Conservation (phyloP, 2,113 vertebrate genomes). For the Emydocephalus ijimae region DNA sequence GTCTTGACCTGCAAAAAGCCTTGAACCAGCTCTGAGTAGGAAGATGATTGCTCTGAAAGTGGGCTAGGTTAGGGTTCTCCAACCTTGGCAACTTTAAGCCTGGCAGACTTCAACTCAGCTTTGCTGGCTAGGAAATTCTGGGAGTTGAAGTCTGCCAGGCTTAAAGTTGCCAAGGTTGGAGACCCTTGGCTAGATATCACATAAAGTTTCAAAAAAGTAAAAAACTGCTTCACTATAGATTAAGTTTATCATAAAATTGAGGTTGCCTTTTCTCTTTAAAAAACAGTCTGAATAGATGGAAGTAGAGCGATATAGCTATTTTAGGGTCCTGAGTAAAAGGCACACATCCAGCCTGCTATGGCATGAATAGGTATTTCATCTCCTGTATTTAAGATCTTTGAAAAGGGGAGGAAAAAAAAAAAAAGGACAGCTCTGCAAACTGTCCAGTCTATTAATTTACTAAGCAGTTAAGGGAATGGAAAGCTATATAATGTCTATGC, state of each 20-base stretch:
- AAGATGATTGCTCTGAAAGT: not conserved
- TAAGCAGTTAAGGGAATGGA: not conserved
- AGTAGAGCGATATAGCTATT: not conserved
- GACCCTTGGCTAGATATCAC: not conserved
- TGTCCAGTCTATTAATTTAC: slow-evolving; percentile 18
- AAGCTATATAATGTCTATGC: not conserved
- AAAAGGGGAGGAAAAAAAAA: slow-evolving; percentile 32
- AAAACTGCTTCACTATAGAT: not conserved
- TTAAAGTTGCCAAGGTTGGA: no score
- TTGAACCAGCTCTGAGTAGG: not conserved
- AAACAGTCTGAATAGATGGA: slow-evolving; percentile 31
- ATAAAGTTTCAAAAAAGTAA: not conserved
- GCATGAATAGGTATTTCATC: slow-evolving; percentile 34
- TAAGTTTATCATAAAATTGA: not conserved
- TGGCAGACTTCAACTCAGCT: no score
- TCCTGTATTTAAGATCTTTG: slow-evolving; percentile 29
- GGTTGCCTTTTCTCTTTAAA: not conserved
- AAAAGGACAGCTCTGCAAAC: slow-evolving; percentile 39
- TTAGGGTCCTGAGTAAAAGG: slow-evolving; percentile 40
- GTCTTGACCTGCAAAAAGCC: not conserved
- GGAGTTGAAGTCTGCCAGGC: no score
- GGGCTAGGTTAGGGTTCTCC: no score
- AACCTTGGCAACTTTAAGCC: no score
- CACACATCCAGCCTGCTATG: slow-evolving; percentile 7
- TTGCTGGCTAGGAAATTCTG: no score